Evolutionary conservation across 2,888 invertebrate species (phyloP).

Genomic region (Drosophila greeni): DNA sequence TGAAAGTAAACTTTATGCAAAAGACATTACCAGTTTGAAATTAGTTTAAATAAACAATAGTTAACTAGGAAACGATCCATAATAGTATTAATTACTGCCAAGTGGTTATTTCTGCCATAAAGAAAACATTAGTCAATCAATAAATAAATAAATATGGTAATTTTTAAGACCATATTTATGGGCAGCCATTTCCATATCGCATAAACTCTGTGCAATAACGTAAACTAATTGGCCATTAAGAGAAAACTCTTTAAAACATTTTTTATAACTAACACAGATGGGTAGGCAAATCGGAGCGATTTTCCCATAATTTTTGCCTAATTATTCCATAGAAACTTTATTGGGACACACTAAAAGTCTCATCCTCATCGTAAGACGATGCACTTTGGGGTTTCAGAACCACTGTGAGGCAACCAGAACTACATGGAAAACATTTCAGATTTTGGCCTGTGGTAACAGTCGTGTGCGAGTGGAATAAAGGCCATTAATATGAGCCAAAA

Average conservation of each 20-base stretch:
- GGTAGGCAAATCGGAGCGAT: neutral
- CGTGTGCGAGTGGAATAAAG: slow-evolving; percentile 34
- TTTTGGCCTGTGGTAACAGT: slow-evolving; percentile 10
- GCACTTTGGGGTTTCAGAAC: neutral
- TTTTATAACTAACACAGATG: neutral
- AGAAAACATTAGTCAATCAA: neutral
- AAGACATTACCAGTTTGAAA: neutral
- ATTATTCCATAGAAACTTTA: slow-evolving; percentile 14
- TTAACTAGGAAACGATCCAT: neutral
- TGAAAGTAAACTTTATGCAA: neutral
- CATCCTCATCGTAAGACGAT: neutral
- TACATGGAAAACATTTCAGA: slow-evolving; percentile 28
- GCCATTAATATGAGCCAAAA: slow-evolving; percentile 41
- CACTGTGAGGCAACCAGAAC: slow-evolving; percentile 4
- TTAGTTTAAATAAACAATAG: neutral
- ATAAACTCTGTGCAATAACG: neutral
- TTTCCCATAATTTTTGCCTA: neutral
- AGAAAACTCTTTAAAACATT: neutral
- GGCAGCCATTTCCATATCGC: slow-evolving; percentile 6
- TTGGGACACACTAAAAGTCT: slow-evolving; percentile 2
- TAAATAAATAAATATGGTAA: neutral
- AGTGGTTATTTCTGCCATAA: neutral
- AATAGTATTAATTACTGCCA: neutral
- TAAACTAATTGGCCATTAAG: neutral
- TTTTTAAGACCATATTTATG: neutral